Evolutionary conservation across 2,113 vertebrate species (phyloP).

Genomic region (Panthera uncia): DNA sequence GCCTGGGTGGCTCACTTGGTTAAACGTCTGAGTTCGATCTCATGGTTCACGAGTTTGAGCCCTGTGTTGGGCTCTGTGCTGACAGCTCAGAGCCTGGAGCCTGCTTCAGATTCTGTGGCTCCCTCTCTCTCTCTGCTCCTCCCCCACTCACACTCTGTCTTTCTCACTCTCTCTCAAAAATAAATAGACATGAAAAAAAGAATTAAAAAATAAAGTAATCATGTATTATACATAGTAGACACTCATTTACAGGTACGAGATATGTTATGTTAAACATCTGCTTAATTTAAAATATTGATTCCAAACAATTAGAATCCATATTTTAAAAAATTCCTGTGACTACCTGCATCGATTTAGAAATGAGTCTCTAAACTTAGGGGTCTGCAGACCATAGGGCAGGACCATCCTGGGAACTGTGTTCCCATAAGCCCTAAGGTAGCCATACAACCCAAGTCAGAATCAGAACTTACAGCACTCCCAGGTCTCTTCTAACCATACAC

Average conservation of each 20-base stretch:
- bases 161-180: too few relatives aligned
- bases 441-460: not conserved
- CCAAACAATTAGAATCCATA: not conserved
- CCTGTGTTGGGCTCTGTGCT: too few relatives aligned
- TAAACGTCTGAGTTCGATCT: too few relatives aligned
- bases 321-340: not conserved
- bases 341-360: not conserved
- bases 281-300: slow-evolving; percentile 27
- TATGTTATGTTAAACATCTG: not conserved
- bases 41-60: too few relatives aligned
- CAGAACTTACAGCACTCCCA: not conserved
- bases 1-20: too few relatives aligned
- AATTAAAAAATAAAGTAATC: not conserved
- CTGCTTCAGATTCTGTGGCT: too few relatives aligned
- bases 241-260: not conserved
- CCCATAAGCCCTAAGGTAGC: not conserved
- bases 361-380: not conserved
- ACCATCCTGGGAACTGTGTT: not conserved
- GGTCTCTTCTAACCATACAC: not conserved
- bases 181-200: too few relatives aligned
- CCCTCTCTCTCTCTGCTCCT: too few relatives aligned
- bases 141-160: too few relatives aligned
- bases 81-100: too few relatives aligned
- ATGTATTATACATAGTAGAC: not conserved
- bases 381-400: not conserved